These are phyloP conservation scores for Rhopilema esculentum DNA, from an alignment of 30 jellyfish, hydroid and myxozoan genomes.

Conservation along the genomic window DNA sequence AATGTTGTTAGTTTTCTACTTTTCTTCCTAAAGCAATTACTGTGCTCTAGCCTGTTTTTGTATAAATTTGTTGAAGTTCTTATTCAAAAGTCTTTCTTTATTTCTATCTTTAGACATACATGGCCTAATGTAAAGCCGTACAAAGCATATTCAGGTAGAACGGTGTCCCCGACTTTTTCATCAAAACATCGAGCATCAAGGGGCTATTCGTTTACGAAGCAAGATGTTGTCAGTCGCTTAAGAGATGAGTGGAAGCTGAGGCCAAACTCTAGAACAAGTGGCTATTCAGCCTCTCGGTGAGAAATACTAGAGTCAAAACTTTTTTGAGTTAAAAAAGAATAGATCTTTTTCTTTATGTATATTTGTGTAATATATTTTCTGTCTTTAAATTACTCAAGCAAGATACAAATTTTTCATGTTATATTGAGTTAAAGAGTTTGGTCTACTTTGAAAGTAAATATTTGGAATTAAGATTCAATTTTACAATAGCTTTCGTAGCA, in stretches of 20 bases:
- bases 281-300: constrained; percentile 8
- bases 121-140: constrained; percentile 58
- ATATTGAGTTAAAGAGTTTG: no score
- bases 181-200: constrained; percentile 42
- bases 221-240: constrained; percentile 40
- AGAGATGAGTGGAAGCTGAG: constrained; percentile 56
- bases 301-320: no score
- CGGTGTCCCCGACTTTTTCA: constrained; percentile 51
- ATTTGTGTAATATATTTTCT: background rate
- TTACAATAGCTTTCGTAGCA: no score
- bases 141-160: background rate
- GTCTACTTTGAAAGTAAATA: no score
- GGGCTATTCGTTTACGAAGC: constrained; percentile 25
- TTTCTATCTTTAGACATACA: constrained; percentile 51
- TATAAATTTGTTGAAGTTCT: no score
- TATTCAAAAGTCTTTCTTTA: no score
- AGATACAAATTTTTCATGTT: no score
- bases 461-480: no score
- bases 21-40: no score
- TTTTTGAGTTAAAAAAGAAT: background rate
- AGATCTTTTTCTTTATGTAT: background rate
- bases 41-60: no score
- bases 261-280: constrained; percentile 51
- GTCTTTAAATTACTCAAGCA: no score
- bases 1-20: no score